phyloP scores from a whole-genome alignment of 2,888 invertebrate genomes.

The Drosophila tanythrix region DNA sequence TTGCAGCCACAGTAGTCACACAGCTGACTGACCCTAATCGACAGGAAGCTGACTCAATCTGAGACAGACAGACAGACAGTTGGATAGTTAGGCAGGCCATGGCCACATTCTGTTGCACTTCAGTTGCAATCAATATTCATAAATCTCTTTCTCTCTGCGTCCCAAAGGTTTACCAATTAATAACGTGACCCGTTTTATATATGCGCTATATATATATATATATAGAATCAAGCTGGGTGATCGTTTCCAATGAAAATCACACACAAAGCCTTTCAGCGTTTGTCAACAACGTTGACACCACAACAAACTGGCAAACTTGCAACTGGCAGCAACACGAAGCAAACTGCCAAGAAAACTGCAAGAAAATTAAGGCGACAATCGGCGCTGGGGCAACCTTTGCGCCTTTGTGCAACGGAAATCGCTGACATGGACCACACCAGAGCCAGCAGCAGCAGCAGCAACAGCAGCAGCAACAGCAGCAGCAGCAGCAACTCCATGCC shows the following conservation, averaged over 20 bases:
- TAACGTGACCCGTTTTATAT: constrained; percentile 78
- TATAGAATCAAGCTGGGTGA: constrained; percentile 77
- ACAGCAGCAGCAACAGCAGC: constrained; percentile 12
- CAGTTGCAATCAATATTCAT: constrained; percentile 79
- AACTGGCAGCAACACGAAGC: constrained; percentile 69
- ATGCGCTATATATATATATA: constrained; percentile 10
- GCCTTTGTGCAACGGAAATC: constrained; percentile 82
- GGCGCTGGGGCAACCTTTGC: constrained; percentile 75
- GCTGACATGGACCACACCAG: constrained; percentile 82
- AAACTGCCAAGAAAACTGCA: constrained; percentile 74
- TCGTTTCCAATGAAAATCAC: constrained; percentile 79
- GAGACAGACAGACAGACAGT: constrained; percentile 11
- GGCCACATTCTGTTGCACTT: constrained; percentile 65
- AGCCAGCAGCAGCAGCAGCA: constrained; percentile 30
- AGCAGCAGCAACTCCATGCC: constrained; percentile 37
- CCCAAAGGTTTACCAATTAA: constrained; percentile 76
- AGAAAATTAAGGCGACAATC: constrained; percentile 80
- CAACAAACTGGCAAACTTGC: constrained; percentile 38
- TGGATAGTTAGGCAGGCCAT: constrained; percentile 29
- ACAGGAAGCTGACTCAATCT: constrained; percentile 81
- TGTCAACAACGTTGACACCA: constrained; percentile 73
- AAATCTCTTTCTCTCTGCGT: constrained; percentile 56
- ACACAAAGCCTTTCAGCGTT: constrained; percentile 79
- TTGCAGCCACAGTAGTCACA: constrained; percentile 46
- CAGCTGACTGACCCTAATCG: constrained; percentile 79